Conservation (phyloP, 1,140 invertebrate species). For the Drosophila cardini region DNA sequence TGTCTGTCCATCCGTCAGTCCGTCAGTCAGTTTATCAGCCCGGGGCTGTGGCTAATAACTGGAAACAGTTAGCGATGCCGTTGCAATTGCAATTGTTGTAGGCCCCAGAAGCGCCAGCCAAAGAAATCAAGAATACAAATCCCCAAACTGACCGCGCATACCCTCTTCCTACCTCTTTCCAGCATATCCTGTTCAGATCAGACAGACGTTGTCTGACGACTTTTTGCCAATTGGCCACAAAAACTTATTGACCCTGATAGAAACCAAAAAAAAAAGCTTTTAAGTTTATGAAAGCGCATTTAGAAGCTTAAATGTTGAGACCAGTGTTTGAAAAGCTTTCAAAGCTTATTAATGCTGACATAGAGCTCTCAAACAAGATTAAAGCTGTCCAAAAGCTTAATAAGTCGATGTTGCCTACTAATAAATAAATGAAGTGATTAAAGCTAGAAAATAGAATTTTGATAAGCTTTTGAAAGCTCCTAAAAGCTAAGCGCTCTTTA, state of each 20-base stretch:
- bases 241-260: no score
- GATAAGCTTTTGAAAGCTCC: no score
- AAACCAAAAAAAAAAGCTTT: background rate
- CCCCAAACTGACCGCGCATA: conserved; percentile 37
- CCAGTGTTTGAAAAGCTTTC: background rate
- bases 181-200: conserved; percentile 42
- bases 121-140: conserved; percentile 32
- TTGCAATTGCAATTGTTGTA: conserved; percentile 23
- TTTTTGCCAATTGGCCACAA: conserved; percentile 19
- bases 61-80: conserved; percentile 43
- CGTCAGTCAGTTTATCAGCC: conserved; percentile 4
- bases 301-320: no score
- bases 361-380: background rate
- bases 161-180: background rate
- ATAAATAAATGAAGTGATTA: no score
- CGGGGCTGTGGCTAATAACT: conserved; percentile 38
- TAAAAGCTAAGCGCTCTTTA: no score
- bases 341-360: background rate
- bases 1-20: conserved; percentile 2
- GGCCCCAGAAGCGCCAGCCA: conserved; percentile 21
- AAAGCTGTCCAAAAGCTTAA: no score
- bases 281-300: conserved; percentile 15
- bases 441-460: no score
- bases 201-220: conserved; percentile 15
- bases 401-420: no score